Base-by-base conservation (phyloP, 2,113 vertebrate species). In the Scomber colias region DNA sequence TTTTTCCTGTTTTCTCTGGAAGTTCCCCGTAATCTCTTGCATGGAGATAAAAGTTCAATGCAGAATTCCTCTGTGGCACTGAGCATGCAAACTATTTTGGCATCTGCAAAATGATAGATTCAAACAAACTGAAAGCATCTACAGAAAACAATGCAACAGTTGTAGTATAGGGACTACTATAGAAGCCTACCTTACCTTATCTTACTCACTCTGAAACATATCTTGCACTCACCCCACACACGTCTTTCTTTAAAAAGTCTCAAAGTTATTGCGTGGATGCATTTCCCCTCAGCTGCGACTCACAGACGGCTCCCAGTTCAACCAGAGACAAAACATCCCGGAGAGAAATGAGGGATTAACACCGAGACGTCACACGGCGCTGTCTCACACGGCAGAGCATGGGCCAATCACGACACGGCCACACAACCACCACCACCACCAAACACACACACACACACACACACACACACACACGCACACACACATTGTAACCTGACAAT, bases 401-500 rank as follows among this genome's bases (percentile, higher is more conserved):
- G 49, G 49, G 68, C 89, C 91, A 93, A 91, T 92, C 81, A 59
- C 82, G 78, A 46, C 61, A 16, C 55, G 0, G 51, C 61, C 40
- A 3, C 49, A 67, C 71, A 46, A 14, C 3, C 55, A 17, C 54
- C 72, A 66, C 49, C 45, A 27, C 59, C 76, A 79, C 75, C 40
- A 75, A 73, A 63, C 57, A 75, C 69, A 49, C 82, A 64, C 61
- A 77, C 64, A 35, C 55, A 56, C 75, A 71, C 40, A 75, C 76
- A 63, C 57, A 75, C 69, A 49, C 82, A 64, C 61, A 77, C 64
- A 35, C 55, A 56, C 61, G 55, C 76, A 68, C 74, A 53, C 70
- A 72, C 85, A 62, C 57, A 64, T 0, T 16, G 93, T 92, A 94
- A 95, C 89, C 75, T 49, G 91, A 94, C 89, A 87, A 91, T 86